Evolutionary conservation across 1,140 invertebrate species (phyloP).

Genomic region (Bombus haemorrhoidalis): DNA sequence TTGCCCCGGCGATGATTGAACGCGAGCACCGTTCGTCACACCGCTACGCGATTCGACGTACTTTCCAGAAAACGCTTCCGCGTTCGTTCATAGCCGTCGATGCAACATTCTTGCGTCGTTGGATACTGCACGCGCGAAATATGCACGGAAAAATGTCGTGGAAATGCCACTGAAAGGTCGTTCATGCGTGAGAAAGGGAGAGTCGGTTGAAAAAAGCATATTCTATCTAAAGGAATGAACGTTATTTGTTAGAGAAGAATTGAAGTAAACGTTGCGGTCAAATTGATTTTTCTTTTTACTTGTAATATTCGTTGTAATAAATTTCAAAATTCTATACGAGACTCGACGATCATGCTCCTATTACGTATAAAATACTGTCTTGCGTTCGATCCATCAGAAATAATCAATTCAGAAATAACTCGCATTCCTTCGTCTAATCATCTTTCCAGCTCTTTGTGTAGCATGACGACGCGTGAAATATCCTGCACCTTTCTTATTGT

Average conservation of each 20-base stretch:
- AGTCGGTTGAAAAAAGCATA: no score
- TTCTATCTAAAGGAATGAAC: neutral
- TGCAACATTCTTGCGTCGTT: neutral
- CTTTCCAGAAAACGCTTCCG: conserved; percentile 26
- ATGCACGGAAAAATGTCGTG: conserved; percentile 20
- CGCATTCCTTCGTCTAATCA: no score
- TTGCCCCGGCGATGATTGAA: conserved; percentile 16
- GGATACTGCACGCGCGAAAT: neutral
- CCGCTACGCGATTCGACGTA: conserved; percentile 1
- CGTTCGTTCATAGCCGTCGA: neutral
- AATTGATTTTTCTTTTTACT: neutral
- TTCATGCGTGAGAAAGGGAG: neutral
- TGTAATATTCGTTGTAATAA: neutral
- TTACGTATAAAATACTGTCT: no score
- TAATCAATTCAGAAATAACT: no score
- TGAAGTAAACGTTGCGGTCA: no score
- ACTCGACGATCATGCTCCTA: no score
- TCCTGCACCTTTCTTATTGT: neutral
- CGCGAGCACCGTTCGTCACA: conserved; percentile 28
- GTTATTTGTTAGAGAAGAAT: neutral
- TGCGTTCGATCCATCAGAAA: no score
- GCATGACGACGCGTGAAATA: neutral
- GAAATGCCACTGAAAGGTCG: conserved; percentile 27
- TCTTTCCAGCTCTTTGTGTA: no score
- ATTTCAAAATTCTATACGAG: no score